These are phyloP conservation scores for Diachrysia chrysitis DNA, from an alignment of 2,888 invertebrate genomes.

Conservation along the genomic window DNA sequence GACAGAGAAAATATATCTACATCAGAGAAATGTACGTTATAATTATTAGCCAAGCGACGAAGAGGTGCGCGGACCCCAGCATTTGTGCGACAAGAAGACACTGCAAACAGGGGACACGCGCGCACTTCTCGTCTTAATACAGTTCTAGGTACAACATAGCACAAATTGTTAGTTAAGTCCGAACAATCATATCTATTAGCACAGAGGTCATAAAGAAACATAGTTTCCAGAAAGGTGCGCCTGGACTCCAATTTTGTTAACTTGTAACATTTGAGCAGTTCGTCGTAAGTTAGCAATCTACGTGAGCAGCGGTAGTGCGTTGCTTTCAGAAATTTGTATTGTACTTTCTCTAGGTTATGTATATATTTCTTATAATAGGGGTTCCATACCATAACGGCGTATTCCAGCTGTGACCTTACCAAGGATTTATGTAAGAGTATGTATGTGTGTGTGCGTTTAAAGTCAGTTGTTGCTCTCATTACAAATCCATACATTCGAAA, in stretches of 20 bases:
- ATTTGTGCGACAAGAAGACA: constrained; percentile 13
- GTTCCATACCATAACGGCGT: constrained; percentile 5
- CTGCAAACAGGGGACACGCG: constrained; percentile 14
- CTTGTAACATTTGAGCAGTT: constrained; percentile 1
- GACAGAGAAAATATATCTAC: constrained; percentile 8
- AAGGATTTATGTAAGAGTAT: constrained; percentile 8
- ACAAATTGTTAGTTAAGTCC: constrained; percentile 14
- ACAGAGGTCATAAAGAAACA: constrained; percentile 11
- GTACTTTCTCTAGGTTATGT: background rate
- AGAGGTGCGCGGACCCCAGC: constrained; percentile 16
- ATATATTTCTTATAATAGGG: constrained; percentile 10
- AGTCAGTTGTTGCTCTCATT: constrained; percentile 10
- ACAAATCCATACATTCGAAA: constrained; percentile 10
- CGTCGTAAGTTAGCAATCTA: background rate
- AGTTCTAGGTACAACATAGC: constrained; percentile 16
- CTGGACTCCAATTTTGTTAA: constrained; percentile 7
- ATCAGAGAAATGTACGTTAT: background rate
- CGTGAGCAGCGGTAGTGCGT: constrained; percentile 4
- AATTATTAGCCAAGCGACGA: constrained; percentile 12
- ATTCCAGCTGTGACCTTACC: constrained; percentile 8
- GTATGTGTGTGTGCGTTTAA: constrained; percentile 6
- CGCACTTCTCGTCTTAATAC: constrained; percentile 19
- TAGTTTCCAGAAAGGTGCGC: constrained; percentile 10
- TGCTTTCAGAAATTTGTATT: constrained; percentile 6
- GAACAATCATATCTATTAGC: constrained; percentile 15